phyloP scores from a whole-genome alignment of 2,888 invertebrate genomes.

The Chirona hameri region DNA sequence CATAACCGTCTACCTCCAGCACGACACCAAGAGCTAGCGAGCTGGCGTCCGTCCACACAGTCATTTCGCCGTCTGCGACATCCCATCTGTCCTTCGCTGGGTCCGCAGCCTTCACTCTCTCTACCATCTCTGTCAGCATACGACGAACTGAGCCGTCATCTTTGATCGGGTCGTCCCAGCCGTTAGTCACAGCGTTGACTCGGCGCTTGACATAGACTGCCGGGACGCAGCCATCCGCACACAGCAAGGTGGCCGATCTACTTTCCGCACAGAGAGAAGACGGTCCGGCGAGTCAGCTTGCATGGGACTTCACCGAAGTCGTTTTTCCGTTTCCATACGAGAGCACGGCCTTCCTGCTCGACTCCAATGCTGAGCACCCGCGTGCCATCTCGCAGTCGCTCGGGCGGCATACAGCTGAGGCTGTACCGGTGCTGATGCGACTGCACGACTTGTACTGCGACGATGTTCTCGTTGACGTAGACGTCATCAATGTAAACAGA shows the following conservation, averaged over 20 bases:
- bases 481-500: background rate
- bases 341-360: conserved; percentile 26
- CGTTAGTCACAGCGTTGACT: conserved; percentile 2
- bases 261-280: conserved; percentile 29
- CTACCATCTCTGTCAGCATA: background rate
- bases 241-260: conserved; percentile 29
- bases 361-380: conserved; percentile 31
- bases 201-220: conserved; percentile 29
- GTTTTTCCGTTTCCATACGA: conserved; percentile 14
- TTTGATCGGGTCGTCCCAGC: conserved; percentile 28
- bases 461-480: background rate
- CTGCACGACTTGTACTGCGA: background rate
- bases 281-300: conserved; percentile 7
- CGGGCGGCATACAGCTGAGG: no score
- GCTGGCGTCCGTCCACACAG: conserved; percentile 32
- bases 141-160: background rate
- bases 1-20: conserved; percentile 28
- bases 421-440: conserved; percentile 4
- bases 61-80: background rate
- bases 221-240: conserved; percentile 33
- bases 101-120: conserved; percentile 8
- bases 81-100: conserved; percentile 25
- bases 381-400: background rate
- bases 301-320: conserved; percentile 1
- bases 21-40: conserved; percentile 29